A percentile compares a stretch with the other conserved stretches of the same genome.
These are phyloP conservation scores for Tinamus guttatus DNA, from an alignment of 2,113 vertebrate genomes.

Conservation along the genomic window DNA sequence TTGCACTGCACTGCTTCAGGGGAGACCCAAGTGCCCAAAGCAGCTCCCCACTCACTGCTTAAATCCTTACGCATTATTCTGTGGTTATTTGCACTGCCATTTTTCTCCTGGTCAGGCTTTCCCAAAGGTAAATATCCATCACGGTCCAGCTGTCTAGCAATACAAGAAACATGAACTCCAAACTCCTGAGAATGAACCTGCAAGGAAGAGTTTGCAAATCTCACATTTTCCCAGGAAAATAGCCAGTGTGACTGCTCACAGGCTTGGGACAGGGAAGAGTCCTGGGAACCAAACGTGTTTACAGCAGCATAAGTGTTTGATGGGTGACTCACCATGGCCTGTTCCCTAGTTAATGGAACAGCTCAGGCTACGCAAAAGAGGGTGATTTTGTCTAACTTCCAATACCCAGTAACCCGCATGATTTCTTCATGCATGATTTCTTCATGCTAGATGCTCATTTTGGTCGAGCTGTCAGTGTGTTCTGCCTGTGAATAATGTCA, in stretches of 20 bases:
- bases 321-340: not conserved
- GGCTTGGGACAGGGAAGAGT: not conserved
- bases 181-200: not conserved
- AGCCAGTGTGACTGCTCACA: not conserved
- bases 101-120: fast-evolving
- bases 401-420: not conserved
- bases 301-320: not conserved
- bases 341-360: not conserved
- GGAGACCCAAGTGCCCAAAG: not conserved
- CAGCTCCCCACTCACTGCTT: fast-evolving
- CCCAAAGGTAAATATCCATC: fast-evolving
- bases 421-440: too few species aligned
- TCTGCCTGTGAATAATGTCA: not conserved
- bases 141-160: not conserved
- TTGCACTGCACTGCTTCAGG: too few species aligned
- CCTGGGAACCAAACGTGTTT: not conserved
- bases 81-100: fast-evolving
- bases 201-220: not conserved
- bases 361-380: not conserved
- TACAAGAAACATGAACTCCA: not conserved
- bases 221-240: not conserved
- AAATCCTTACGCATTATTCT: not conserved
- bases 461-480: not conserved
- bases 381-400: not conserved
- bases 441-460: not conserved